Conservation (phyloP, 2,888 invertebrate genomes). For the Mechanitis mazaeus region DNA sequence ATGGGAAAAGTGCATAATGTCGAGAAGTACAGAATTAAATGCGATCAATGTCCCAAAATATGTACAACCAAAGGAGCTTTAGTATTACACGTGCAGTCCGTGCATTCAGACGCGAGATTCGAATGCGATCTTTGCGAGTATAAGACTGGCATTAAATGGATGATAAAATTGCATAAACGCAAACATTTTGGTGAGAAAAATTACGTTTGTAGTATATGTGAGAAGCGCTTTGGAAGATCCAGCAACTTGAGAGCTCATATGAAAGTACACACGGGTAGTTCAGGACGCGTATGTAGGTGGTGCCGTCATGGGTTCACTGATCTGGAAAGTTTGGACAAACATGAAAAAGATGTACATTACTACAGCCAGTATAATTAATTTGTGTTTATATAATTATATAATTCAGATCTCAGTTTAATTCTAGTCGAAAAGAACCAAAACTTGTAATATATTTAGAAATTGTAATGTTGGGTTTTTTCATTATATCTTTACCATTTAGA, state of each 20-base stretch:
- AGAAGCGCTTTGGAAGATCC: conserved; percentile 70
- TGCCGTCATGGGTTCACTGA: conserved; percentile 51
- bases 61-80: conserved; percentile 72
- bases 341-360: conserved; percentile 46
- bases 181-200: conserved; percentile 69
- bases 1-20: conserved; percentile 61
- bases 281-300: conserved; percentile 52
- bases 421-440: neutral
- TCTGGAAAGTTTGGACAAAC: conserved; percentile 41
- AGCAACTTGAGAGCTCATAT: conserved; percentile 64
- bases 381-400: conserved; percentile 3
- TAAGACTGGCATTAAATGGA: conserved; percentile 52
- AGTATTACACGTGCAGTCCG: conserved; percentile 67
- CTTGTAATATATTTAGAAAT: too few relatives aligned
- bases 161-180: conserved; percentile 60
- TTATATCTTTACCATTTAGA: too few relatives aligned
- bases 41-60: conserved; percentile 61
- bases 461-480: too few relatives aligned
- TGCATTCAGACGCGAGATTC: conserved; percentile 56
- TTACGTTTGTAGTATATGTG: conserved; percentile 75
- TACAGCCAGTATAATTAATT: conserved; percentile 34
- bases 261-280: conserved; percentile 54
- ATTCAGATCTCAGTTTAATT: neutral
- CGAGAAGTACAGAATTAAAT: conserved; percentile 53
- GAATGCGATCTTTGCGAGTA: conserved; percentile 59